Conservation (phyloP, 2,113 vertebrate species). For the Larimichthys polyactis region DNA sequence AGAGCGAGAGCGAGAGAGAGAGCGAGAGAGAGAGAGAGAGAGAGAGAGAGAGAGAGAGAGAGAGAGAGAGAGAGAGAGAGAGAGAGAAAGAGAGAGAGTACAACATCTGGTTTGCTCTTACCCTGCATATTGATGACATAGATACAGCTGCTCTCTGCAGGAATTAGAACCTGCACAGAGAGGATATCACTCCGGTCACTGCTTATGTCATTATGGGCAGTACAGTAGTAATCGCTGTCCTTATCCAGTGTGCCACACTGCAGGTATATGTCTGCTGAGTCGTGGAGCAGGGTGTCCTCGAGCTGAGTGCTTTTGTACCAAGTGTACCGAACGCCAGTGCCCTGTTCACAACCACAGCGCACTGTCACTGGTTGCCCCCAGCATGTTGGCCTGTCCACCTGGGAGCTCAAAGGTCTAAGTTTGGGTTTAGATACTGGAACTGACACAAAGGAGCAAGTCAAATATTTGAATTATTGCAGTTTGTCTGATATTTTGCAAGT, state of each 20-base stretch:
- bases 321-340: conserved; percentile 65
- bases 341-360: conserved; percentile 63
- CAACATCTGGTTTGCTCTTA: conserved; percentile 14
- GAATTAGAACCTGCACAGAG: conserved; percentile 59
- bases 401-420: conserved; percentile 62
- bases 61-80: no score
- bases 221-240: conserved; percentile 67
- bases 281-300: conserved; percentile 20
- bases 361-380: conserved; percentile 72
- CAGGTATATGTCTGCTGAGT: conserved; percentile 61
- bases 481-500: neutral
- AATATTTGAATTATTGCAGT: neutral
- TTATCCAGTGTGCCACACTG: conserved; percentile 58
- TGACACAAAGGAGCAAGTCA: conserved; percentile 40
- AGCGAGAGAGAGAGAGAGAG: no score
- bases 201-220: conserved; percentile 68
- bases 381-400: conserved; percentile 63
- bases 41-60: no score
- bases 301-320: conserved; percentile 68
- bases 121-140: conserved; percentile 70
- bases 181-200: conserved; percentile 61
- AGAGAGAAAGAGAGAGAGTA: neutral
- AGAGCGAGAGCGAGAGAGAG: no score
- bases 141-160: conserved; percentile 65
- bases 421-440: conserved; percentile 75